A percentile compares a stretch with the other conserved stretches of the same genome.
Evolutionary conservation across 2,797 vertebrate species (phyloP).

Genomic region (Molossus molossus): DNA sequence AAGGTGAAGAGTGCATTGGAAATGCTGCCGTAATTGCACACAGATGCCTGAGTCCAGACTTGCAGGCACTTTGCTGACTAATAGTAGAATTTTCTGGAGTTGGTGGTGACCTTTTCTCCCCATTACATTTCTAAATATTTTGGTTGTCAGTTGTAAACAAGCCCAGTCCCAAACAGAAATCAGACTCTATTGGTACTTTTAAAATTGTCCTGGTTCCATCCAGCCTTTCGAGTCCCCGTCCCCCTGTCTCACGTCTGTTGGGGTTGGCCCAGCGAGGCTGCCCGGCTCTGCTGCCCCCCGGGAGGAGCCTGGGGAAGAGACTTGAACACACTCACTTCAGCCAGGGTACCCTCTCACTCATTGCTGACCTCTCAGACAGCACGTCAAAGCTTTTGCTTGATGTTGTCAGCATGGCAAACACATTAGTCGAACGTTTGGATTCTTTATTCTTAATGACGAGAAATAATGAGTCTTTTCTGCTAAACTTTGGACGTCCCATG

Average conservation of each 20-base stretch:
- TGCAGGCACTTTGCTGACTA: slow-evolving; percentile 76
- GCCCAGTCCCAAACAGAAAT: slow-evolving; percentile 68
- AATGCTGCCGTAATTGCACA: slow-evolving; percentile 69
- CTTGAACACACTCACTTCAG: too few species aligned
- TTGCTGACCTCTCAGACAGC: slow-evolving; percentile 3
- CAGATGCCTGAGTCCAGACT: slow-evolving; percentile 68
- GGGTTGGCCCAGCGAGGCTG: not conserved
- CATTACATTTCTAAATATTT: slow-evolving; percentile 82
- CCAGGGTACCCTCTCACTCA: not conserved
- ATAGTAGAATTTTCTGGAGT: slow-evolving; percentile 71
- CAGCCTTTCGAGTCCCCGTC: not conserved
- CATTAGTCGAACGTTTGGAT: not conserved
- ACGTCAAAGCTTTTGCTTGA: not conserved
- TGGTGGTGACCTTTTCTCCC: slow-evolving; percentile 72
- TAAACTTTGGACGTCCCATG: not conserved
- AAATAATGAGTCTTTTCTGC: not conserved
- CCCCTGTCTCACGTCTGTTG: not conserved
- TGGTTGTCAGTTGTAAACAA: slow-evolving; percentile 80
- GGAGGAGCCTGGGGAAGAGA: not conserved
- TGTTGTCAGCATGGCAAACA: not conserved
- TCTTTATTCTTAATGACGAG: not conserved
- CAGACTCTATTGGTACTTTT: slow-evolving; percentile 32
- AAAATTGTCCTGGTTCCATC: slow-evolving; percentile 1
- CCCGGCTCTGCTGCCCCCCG: not conserved
- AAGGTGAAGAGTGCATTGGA: slow-evolving; percentile 37